Evolutionary conservation across 2,888 invertebrate genomes (phyloP), one percentile per base, ranked within the genome.

Genomic region (Morpho deidamia): DNA sequence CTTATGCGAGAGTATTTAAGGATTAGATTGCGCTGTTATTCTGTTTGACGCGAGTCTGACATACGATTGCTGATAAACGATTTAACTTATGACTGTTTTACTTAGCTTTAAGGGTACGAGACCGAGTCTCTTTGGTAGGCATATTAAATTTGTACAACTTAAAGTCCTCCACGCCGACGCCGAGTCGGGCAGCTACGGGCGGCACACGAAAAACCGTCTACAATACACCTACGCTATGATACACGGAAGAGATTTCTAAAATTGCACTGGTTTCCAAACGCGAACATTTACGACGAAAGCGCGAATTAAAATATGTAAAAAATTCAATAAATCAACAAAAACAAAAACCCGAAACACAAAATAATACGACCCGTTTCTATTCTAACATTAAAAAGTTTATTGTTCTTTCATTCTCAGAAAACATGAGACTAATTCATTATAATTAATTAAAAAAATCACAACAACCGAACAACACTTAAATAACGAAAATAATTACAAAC

Each of bases 111-210:
- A 83, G 82, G 83, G 88, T 90, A 90, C 86, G 90, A 90, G 90
- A 90, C 90, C 90, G 89, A 78, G 90, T 90, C 90, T 90, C 90
- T 90, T 90, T 90, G 90, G 90, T 90, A 90, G 90, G 87, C 85
- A 85, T 90, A 84, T 80, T 79, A 77, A 78, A 86, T 90, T 90
- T 90, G 90, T 90, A 90, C 90, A 90, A 90, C 82, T 84, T 83
- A 83, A 76, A 84, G 86, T 85, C 78, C 78, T 70, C 79, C 79
- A 73, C 81, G 76, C 77, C 76, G 77, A 71, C 76, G 72, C 69
- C 76, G 70, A 70, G 70, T 69, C 67, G 71, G 70, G 70, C 76
- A 76, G 74, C 72, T 73, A 69, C 76, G 70, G 23, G 69, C 72
- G 78, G 79, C 82, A 74, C 72, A 76, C 76, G 74, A 74, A 74